Conservation (phyloP, 2,888 invertebrate species). For the Pemphredon lugubris region DNA sequence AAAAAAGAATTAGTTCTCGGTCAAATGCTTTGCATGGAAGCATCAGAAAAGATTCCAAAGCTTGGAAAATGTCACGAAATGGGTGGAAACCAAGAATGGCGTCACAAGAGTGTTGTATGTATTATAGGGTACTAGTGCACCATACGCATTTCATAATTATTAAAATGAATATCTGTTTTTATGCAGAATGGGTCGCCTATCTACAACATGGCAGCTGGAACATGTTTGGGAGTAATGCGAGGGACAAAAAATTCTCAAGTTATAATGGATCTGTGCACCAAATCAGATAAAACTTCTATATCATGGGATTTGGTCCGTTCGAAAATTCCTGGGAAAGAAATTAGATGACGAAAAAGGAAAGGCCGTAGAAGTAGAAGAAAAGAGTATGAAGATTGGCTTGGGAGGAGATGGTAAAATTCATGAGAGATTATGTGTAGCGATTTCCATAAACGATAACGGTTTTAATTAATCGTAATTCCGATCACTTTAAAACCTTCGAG, state of each 20-base stretch:
- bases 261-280: slow-evolving; percentile 85
- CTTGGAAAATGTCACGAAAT: slow-evolving; percentile 96
- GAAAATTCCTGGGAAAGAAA: slow-evolving; percentile 65
- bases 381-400: slow-evolving; percentile 9
- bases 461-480: not conserved
- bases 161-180: slow-evolving; percentile 17
- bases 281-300: slow-evolving; percentile 79
- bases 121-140: not conserved
- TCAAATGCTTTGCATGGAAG: slow-evolving; percentile 92
- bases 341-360: slow-evolving; percentile 67
- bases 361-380: slow-evolving; percentile 15
- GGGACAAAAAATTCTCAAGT: slow-evolving; percentile 82
- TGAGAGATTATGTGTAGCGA: not conserved
- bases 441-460: slow-evolving; percentile 5
- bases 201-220: slow-evolving; percentile 93
- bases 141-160: not conserved
- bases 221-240: slow-evolving; percentile 86
- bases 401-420: slow-evolving; percentile 10
- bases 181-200: slow-evolving; percentile 87
- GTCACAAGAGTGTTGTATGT: slow-evolving; percentile 87
- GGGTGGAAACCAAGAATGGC: slow-evolving; percentile 96
- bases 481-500: slow-evolving; percentile 1
- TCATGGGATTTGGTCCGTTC: slow-evolving; percentile 83
- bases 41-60: slow-evolving; percentile 85
- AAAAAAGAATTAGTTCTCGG: slow-evolving; percentile 92